phyloP scores from a whole-genome alignment of 1,140 invertebrate genomes.

The Rhagoletis pomonella region DNA sequence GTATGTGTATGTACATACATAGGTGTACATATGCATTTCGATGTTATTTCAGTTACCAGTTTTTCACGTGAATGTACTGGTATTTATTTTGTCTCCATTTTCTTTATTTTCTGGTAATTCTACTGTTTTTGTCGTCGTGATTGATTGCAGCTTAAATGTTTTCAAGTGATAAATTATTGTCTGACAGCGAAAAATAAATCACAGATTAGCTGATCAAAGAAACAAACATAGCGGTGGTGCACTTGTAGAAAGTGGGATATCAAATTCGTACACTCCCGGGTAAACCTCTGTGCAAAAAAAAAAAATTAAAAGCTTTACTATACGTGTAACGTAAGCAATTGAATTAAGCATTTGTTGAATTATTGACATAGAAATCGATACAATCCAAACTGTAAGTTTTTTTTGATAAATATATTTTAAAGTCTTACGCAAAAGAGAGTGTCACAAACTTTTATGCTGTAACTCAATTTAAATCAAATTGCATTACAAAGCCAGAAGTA shows the following conservation, averaged over 20 bases:
- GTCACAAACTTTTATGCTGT: no score
- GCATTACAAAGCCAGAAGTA: no score
- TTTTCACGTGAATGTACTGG: background rate
- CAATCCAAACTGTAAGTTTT: background rate
- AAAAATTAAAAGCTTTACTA: no score
- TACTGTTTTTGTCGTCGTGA: constrained; percentile 53
- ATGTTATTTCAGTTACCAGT: constrained; percentile 32
- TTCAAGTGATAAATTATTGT: constrained; percentile 57
- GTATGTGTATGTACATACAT: no score
- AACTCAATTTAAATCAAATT: no score
- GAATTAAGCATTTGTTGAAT: constrained; percentile 1
- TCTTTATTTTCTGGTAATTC: constrained; percentile 28
- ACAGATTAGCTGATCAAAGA: constrained; percentile 49
- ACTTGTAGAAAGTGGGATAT: background rate
- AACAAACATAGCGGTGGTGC: background rate
- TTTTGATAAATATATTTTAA: background rate
- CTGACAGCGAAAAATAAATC: constrained; percentile 55
- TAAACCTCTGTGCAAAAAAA: no score
- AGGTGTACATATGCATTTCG: background rate
- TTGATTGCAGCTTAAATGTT: constrained; percentile 58
- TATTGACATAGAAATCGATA: constrained; percentile 38
- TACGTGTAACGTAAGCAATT: background rate
- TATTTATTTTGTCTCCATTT: background rate
- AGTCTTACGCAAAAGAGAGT: background rate
- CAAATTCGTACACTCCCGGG: background rate